A percentile compares a stretch with the other conserved stretches of the same genome.
Evolutionary conservation across 2,797 vertebrate genomes (phyloP).

Genomic region (Heterohyrax brucei): DNA sequence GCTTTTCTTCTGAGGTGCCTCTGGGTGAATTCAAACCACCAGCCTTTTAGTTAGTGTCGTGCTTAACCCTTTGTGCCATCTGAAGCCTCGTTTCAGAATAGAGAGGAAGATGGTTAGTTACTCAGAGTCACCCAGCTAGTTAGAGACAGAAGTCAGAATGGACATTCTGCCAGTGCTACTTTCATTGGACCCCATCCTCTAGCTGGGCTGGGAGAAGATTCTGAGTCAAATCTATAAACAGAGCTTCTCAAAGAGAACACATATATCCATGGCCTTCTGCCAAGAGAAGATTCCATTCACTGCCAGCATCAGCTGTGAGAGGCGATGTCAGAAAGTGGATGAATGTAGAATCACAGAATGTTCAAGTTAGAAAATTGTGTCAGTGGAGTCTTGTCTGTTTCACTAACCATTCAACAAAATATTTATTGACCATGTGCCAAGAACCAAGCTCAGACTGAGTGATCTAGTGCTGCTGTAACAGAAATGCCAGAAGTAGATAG

Average conservation of each 20-base stretch:
- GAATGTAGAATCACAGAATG: constrained; percentile 5
- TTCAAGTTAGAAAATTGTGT: constrained; percentile 30
- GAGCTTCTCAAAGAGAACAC: constrained; percentile 47
- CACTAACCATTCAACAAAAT: constrained; percentile 46
- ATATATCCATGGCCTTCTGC: not conserved
- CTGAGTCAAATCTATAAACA: not conserved
- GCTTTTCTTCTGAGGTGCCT: too few species aligned
- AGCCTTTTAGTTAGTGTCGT: too few species aligned
- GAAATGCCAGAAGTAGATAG: too few species aligned
- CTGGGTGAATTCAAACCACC: too few species aligned
- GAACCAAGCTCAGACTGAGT: not conserved
- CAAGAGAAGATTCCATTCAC: constrained; percentile 18
- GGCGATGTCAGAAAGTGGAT: not conserved
- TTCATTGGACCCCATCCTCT: not conserved
- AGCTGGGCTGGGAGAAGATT: not conserved
- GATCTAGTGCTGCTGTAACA: too few species aligned
- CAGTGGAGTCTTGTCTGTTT: not conserved
- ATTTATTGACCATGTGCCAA: not conserved
- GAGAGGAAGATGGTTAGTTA: not conserved
- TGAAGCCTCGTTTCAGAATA: too few species aligned
- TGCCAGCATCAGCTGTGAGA: constrained; percentile 68
- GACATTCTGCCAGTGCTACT: not conserved
- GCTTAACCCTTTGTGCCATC: too few species aligned
- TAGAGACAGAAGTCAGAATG: not conserved
- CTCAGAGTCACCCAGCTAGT: not conserved